Base-by-base conservation (phyloP, 1,140 invertebrate species). In the Planococcus citri region DNA sequence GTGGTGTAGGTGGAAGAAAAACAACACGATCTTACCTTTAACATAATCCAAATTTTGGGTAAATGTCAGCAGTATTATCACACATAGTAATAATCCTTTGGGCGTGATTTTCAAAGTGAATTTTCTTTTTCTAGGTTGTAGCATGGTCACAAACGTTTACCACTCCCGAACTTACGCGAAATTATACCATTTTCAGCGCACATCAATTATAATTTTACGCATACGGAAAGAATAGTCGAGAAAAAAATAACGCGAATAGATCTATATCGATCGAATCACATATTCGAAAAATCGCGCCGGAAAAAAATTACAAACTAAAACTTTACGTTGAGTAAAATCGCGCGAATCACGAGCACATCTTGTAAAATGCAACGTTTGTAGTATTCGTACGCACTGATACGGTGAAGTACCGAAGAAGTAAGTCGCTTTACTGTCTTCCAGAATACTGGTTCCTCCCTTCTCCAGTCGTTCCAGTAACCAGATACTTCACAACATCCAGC, bases 401-500 rank as follows among this genome's bases (percentile, higher is more conserved):
- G 25, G 22, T 20, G 60, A 64, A 64, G 20, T 64, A 25, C 22
- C 3, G 10, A 25, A 64, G 60, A 64, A 64, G 60, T 64, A 64
- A 64, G 60, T 64, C 60, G 60, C 25, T 25, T 27, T 25, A 64
- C 60, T 21, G 60, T 25, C 60, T 64, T 64, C 60, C 60, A 64
- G 22, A 24, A 64, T 14, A 64, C 60, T 14, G 60, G 60, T 64
- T 64, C 25, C 60, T 27, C 60, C 60, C 60, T 64, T 64, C 60
- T 64, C 60, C 60, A 64, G 60, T 64, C 60, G 60, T 64, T 64
- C 60, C 60, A 64, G 60, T 64, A 64, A 64, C 60, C 60, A 64
- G 60, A 64, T 64, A 64, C 60, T 64, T 64, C 60, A 64, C 60
- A 64, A 64, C 60, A 64, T 64, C 60, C 60, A 64, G 60, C 60